A percentile compares a stretch with the other conserved stretches of the same genome.
Evolutionary conservation across 2,113 vertebrate genomes (phyloP).

Genomic region (Hypanus sabinus): DNA sequence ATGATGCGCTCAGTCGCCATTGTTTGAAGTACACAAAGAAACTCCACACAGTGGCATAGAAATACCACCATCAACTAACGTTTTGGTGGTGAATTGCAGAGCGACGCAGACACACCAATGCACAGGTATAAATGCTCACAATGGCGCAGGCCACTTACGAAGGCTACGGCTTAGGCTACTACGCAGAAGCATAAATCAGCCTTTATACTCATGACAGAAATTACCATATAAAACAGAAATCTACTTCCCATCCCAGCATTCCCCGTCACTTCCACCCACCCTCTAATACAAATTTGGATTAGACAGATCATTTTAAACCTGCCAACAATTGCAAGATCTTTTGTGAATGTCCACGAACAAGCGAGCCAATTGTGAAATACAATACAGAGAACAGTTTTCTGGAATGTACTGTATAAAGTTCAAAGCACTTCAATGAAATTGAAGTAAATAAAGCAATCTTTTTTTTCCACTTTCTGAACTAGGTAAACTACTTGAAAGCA

Average conservation of each 20-base stretch:
- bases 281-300: conserved; percentile 13
- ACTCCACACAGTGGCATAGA: no score
- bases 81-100: no score
- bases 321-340: conserved; percentile 8
- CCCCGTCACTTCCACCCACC: no score
- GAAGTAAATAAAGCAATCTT: conserved; percentile 26
- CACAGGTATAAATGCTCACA: no score
- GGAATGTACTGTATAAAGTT: not conserved
- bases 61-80: no score
- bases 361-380: not conserved
- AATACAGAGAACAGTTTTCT: conserved; percentile 21
- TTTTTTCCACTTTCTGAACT: not conserved
- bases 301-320: conserved; percentile 4
- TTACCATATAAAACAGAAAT: not conserved
- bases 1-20: no score
- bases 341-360: not conserved
- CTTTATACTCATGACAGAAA: not conserved
- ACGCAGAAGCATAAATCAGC: no score
- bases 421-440: conserved; percentile 18
- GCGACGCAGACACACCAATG: no score
- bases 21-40: no score
- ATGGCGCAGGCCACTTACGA: no score
- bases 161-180: no score
- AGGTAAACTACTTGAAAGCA: not conserved
- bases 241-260: no score